Evolutionary conservation across 2,888 invertebrate genomes (phyloP).

Genomic region (Heliconius sara): DNA sequence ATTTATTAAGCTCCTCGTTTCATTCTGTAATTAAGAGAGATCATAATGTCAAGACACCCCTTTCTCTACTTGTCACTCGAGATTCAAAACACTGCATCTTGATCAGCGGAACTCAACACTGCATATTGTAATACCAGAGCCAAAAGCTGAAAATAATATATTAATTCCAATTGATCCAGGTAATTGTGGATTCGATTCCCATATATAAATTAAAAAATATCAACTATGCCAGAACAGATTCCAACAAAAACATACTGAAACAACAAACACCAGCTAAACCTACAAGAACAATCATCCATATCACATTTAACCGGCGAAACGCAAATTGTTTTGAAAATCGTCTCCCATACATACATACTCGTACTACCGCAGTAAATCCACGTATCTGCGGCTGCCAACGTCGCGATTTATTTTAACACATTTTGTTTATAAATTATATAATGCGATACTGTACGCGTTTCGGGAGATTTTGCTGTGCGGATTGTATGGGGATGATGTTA

Average conservation of each 20-base stretch:
- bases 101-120: no score
- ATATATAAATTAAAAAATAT: not conserved
- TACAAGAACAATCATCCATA: conserved; percentile 24
- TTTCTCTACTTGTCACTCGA: no score
- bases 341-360: conserved; percentile 30
- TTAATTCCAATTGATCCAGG: no score
- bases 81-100: no score
- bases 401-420: conserved; percentile 83
- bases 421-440: conserved; percentile 85
- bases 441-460: conserved; percentile 79
- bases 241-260: conserved; percentile 12
- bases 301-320: conserved; percentile 42
- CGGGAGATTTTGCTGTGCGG: conserved; percentile 67
- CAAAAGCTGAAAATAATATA: no score
- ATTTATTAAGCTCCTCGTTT: no score
- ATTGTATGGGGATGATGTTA: conserved; percentile 59
- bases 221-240: not conserved
- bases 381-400: conserved; percentile 76
- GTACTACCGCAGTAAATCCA: conserved; percentile 59
- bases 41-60: no score
- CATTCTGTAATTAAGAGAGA: no score
- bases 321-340: conserved; percentile 55
- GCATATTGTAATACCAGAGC: no score
- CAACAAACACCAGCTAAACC: conserved; percentile 9
- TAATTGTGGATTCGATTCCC: no score